Conservation (phyloP, 2,888 invertebrate species). For the Phlogophora meticulosa region DNA sequence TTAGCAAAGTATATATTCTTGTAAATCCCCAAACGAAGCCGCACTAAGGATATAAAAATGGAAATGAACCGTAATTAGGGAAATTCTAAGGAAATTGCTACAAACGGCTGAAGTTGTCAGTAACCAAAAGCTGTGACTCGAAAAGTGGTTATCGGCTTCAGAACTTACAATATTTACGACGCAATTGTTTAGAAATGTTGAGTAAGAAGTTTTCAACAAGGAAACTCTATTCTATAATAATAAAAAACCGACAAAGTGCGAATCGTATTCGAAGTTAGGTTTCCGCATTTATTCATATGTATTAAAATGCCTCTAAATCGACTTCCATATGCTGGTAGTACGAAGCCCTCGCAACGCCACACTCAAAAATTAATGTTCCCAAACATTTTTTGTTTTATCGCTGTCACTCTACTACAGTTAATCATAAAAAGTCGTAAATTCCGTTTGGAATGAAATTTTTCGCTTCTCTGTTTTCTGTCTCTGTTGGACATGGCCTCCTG, state of each 20-base stretch:
- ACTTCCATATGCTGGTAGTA: constrained; percentile 6
- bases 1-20: constrained; percentile 1
- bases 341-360: constrained; percentile 18
- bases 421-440: constrained; percentile 63
- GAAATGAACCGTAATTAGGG: constrained; percentile 44
- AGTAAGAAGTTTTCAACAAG: no score
- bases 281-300: neutral
- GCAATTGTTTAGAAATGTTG: neutral
- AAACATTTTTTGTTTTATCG: constrained; percentile 51
- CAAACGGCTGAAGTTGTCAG: constrained; percentile 46
- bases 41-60: constrained; percentile 25
- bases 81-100: constrained; percentile 55
- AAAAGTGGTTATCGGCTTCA: constrained; percentile 17
- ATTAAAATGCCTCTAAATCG: constrained; percentile 21
- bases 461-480: constrained; percentile 51
- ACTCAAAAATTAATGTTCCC: constrained; percentile 48
- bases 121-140: neutral
- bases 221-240: no score
- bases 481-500: constrained; percentile 21
- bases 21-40: neutral
- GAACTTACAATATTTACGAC: neutral
- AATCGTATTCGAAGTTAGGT: neutral
- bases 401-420: constrained; percentile 54
- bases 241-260: no score
- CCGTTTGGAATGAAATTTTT: constrained; percentile 43